Conservation (phyloP, 2,113 vertebrate species). For the Irena cyanogastra region DNA sequence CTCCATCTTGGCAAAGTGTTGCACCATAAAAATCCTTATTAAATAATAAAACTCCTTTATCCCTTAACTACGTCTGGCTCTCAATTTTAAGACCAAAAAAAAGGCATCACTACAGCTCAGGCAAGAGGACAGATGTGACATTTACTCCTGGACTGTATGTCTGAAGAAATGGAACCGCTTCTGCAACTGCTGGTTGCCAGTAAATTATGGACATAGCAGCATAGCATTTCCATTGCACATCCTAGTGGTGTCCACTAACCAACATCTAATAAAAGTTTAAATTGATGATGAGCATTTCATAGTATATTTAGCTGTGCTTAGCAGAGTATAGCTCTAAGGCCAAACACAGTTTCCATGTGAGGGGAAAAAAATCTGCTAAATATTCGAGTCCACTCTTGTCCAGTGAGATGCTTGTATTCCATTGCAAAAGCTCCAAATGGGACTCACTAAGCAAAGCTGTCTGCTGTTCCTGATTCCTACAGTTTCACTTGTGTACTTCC, state of each 20-base stretch:
- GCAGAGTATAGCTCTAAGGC: neutral
- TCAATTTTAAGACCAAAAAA: neutral
- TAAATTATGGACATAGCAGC: neutral
- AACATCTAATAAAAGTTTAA: neutral
- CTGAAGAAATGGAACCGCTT: neutral
- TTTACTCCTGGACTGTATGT: neutral
- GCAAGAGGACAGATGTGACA: neutral
- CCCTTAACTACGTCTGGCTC: fast-evolving
- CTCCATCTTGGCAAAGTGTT: neutral
- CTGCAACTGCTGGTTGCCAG: neutral
- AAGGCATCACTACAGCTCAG: neutral
- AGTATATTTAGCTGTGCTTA: neutral
- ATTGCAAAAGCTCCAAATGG: neutral
- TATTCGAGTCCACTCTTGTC: neutral
- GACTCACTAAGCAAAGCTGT: neutral
- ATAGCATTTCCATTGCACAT: neutral
- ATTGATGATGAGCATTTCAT: neutral
- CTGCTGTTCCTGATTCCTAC: neutral
- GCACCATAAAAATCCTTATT: neutral
- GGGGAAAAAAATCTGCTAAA: neutral
- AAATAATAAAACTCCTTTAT: neutral
- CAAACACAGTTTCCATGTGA: neutral
- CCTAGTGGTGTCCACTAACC: neutral
- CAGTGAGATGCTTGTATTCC: neutral
- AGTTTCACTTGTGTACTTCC: neutral